Conservation (phyloP, 92 coral and sea anemone genomes). For the Isaurus tuberculatus region DNA sequence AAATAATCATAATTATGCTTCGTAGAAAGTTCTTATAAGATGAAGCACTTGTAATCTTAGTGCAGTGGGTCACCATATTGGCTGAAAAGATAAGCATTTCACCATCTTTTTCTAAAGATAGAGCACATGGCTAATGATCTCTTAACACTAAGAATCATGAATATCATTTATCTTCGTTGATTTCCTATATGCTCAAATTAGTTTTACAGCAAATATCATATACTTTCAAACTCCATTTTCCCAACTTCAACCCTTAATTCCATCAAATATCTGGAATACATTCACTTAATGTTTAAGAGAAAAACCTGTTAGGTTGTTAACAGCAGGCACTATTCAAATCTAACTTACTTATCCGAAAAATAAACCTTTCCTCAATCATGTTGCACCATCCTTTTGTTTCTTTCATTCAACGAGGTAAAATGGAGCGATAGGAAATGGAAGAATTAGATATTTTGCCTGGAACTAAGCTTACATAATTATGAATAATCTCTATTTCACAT, state of each 20-base stretch:
- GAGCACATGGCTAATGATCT: too few species aligned
- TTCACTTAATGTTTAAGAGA: background rate
- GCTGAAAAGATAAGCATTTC: background rate
- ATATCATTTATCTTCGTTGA: too few species aligned
- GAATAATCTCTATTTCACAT: background rate
- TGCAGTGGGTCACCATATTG: background rate
- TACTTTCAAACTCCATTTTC: too few species aligned
- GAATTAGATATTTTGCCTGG: background rate
- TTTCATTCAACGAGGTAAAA: background rate
- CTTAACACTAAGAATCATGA: too few species aligned
- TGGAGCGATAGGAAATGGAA: background rate
- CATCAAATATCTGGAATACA: background rate
- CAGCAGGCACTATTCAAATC: background rate
- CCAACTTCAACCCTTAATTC: background rate
- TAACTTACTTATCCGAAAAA: background rate
- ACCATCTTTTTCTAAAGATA: too few species aligned
- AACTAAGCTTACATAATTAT: background rate
- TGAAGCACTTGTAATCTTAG: background rate
- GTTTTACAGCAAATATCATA: too few species aligned
- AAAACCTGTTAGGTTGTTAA: background rate
- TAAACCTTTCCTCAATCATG: background rate
- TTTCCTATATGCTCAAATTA: too few species aligned
- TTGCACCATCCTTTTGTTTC: background rate
- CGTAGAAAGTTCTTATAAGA: background rate
- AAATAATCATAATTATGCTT: conserved; percentile 69